Evolutionary conservation across 2,888 invertebrate genomes (phyloP), one percentile per base, ranked within the genome.

Genomic region (Onthophagus sagittarius): DNA sequence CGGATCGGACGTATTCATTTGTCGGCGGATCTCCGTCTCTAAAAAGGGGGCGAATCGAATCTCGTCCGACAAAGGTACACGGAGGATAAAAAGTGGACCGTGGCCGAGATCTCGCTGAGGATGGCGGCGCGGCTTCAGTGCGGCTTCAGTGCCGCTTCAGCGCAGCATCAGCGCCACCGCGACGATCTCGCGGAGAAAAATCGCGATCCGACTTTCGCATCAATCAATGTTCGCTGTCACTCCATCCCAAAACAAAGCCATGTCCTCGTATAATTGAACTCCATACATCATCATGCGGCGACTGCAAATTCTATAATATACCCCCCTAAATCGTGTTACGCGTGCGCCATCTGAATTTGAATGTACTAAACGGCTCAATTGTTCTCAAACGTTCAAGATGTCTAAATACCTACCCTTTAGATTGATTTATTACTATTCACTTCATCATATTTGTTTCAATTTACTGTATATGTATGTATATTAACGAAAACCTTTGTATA

Each of bases 261-360:
- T 84, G 84, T 84, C 82, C 80, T 81, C 80, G 84, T 84, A 84
- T 84, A 85, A 85, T 85, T 85, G 84, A 84, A 82, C 80, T 82
- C 82, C 78, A 84, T 84, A 83, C 81, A 84, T 85, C 85, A 84
- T 83, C 80, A 77, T 80, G 79, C 77, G 67, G 67, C 78, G 39
- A 53, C 78, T 80, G 81, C 82, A 81, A 81, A 79, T 79, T 81
- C 79, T 80, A 81, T 80, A 67, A 53, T 53, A 53, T 53, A 53
- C 39, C 39, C 39, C 39, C 79, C 79, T 79, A 79, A 23, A 53
- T 53, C 39, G 39, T 53, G 39, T 23, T 53, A 53, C 39, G 39
- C 39, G 39, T 67, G 32, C 67, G 31, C 15, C 31, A 13, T 77
- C 78, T 75, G 77, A 79, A 81, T 81, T 80, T 81, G 80, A 81